These are phyloP conservation scores for Biston betularia DNA, from an alignment of 2,888 invertebrate species.

Conservation along the genomic window DNA sequence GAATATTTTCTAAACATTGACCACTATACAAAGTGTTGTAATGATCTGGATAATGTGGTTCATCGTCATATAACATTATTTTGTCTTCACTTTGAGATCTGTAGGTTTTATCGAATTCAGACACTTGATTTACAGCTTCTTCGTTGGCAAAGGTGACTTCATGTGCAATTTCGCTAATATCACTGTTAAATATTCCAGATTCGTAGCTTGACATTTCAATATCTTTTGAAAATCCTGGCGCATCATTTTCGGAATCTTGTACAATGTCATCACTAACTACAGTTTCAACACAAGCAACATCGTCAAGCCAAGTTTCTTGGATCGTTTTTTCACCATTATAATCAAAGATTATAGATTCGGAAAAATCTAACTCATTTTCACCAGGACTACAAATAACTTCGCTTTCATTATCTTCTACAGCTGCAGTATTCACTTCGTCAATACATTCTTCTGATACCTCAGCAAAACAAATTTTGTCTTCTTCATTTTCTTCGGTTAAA, in stretches of 20 bases:
- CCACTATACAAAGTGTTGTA: conserved; percentile 55
- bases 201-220: conserved; percentile 47
- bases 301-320: conserved; percentile 76
- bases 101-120: conserved; percentile 69
- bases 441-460: conserved; percentile 63
- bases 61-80: conserved; percentile 50
- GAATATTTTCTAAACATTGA: conserved; percentile 59
- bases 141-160: conserved; percentile 69
- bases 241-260: conserved; percentile 69
- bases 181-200: conserved; percentile 48
- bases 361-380: conserved; percentile 49
- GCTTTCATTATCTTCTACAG: conserved; percentile 35
- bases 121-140: conserved; percentile 64
- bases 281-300: conserved; percentile 79
- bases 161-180: conserved; percentile 59
- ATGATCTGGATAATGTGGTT: conserved; percentile 40
- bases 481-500: conserved; percentile 68
- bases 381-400: conserved; percentile 26
- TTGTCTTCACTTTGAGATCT: conserved; percentile 74
- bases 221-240: conserved; percentile 60
- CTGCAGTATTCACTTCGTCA: conserved; percentile 50
- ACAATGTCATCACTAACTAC: conserved; percentile 77
- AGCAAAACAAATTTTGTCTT: conserved; percentile 67
- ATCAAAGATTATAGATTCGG: conserved; percentile 52
- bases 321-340: conserved; percentile 56